Base-by-base conservation (phyloP, 1,140 invertebrate species). In the Drusus annulatus region DNA sequence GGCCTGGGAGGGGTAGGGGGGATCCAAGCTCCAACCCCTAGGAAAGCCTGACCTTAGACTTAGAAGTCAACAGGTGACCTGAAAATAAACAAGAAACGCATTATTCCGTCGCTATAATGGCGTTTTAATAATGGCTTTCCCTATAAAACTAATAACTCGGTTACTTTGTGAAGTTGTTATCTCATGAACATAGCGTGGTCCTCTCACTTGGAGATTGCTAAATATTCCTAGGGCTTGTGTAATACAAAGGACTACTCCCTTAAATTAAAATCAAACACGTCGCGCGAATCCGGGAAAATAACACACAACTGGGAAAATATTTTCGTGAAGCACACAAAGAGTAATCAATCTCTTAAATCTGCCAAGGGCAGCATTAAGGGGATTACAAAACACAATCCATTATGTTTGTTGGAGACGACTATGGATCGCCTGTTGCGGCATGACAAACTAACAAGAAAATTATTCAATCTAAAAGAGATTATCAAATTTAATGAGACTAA, bases 31-130 rank as follows among this genome's bases (percentile, higher is more conserved):
- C 31, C 65, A 51, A 19, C 71, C 36, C 51, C 69, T 74, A 15
- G n/a, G 25, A 4, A 21, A 21, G 19, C n/a, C 68, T 71, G 68
- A 71, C 68, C 68, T 71, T 71, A 21, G 6, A 68, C 28, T 45
- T 45, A 45, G 8, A 71, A 71, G 68, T 71, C 68, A 71, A 71
- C 68, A 71, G 68, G 68, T 71, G 31, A 51, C 68, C n/a, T 21
- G 17, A 45, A 45, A 45, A 45, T 45, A 45, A 45, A 45, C 36
- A 45, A 45, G 36, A 45, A 45, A 45, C 36, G 36, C 36, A 45
- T 45, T 45, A 45, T 45, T 45, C 36, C 36, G 0, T 13, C 8
- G 10, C 36, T 13, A 13, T 45, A 45, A 45, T 45, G 36, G 7
- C 10, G 13, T 45, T 13, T 1, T 45, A 45, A 45, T 45, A 45